Base-by-base conservation (phyloP, 2,797 vertebrate genomes). In the Cercopithecus petaurista region DNA sequence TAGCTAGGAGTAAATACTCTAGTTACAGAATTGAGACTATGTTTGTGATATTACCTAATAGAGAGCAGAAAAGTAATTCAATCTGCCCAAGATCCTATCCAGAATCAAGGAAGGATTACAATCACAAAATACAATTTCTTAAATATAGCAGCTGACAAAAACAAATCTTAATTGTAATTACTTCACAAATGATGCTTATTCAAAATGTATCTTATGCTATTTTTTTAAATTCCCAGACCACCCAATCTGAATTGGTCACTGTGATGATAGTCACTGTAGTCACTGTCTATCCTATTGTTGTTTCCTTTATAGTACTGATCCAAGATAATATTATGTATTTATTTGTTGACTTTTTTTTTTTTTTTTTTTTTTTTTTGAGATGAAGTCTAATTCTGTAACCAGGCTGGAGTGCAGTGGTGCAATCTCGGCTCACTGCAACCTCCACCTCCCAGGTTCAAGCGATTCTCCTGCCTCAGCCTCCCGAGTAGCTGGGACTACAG, bases 111-210 rank as follows among this genome's bases (percentile, higher is more conserved):
- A 70, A 88, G 50, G n/a, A 88, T 70, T 83, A 46, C 5, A 55
- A 17, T 84, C 52, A 84, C 30, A 88, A 87, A 95, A 97, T 46
- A 73, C 21, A 91, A 88, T 81, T 88, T 91, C 57, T 64, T 30
- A 89, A 91, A 50, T 90, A 88, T 22, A 84, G 64, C 36, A 76
- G 33, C n/a, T 89, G 21, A 88, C 52, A 84, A 91, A 96, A 90
- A 81, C n/a, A 73, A 83, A 96, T 88, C 61, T 93, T 26, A 83
- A 95, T 84, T 97, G 88, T 96, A 48, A 95, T 93, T 89, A 70
- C 52, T 75, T 81, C 30, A 59, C 39, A 52, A 95, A 15, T 79
- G n/a, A 52, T 22, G 19, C 12, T 85, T 77, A 72, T 80, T 85
- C 30, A 79, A 92, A 95, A 61, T 67, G 67, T 61, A 14, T 75